Evolutionary conservation across 2,888 invertebrate species (phyloP), one percentile per base, ranked within the genome.

Genomic region (Cylindroiulus punctatus): DNA sequence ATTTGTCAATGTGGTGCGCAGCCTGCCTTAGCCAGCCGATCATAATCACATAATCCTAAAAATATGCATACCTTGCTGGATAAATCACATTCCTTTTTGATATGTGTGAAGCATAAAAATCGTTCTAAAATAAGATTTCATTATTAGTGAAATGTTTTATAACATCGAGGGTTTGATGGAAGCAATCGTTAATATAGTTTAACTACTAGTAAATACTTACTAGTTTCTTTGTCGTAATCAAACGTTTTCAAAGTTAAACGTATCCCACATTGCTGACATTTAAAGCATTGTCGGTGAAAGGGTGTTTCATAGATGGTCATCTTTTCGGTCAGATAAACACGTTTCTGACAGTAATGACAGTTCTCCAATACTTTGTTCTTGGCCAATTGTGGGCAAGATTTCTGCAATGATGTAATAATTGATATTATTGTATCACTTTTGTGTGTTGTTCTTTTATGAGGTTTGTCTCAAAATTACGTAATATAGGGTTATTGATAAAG

Each of bases 321-420:
- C 26, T 83, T 83, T 83, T 83, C 83, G 22, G 83, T 83, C 44
- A 83, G 44, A 83, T 42, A 44, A 40, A 83, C 83, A n/a, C 44
- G 40, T 83, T 83, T 83, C 22, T 44, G 42, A n/a, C 83, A 83
- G 14, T 42, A 83, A 44, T 83, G 83, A 76, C 76, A 76, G 76
- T 30, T 76, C 76, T 76, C 76, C 76, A 76, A 76, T 8, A 76
- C 14, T 76, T 30, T 76, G 17, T 76, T 76, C 30, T 76, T 76
- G 76, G 30, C 30, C 76, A 76, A 76, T 26, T 30, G 30, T 30
- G 76, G 76, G 14, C 76, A 76, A 32, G 76, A 76, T 76, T 30
- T 76, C 76, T 76, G 76, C 30, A 76, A 76, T 32, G 17, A 76
- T 17, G 2, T 14, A 44, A 10, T 44, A 12, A 44, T 44, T 12